Conservation (phyloP, 2,797 vertebrate genomes). For the Dermochelys coriacea region DNA sequence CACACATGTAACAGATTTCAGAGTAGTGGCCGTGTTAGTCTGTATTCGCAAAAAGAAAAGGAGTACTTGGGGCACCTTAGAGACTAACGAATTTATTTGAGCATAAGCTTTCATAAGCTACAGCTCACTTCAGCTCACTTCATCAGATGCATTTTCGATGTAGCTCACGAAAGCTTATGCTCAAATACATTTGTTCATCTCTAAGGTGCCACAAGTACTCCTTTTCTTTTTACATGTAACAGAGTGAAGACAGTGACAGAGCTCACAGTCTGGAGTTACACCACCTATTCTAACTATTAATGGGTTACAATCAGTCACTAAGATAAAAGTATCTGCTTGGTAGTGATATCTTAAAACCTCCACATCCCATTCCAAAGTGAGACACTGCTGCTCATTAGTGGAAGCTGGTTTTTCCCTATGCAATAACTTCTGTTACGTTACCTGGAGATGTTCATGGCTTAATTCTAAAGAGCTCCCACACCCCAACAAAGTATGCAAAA, state of each 20-base stretch:
- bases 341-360: background rate
- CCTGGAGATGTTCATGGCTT: background rate
- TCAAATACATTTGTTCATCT: no score
- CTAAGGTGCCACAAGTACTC: no score
- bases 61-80: no score
- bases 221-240: no score
- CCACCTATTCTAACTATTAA: background rate
- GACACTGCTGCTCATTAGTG: background rate
- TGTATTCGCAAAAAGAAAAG: no score
- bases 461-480: background rate
- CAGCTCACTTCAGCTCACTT: no score
- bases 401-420: background rate
- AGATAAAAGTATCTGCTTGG: background rate
- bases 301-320: rapidly evolving
- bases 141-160: no score
- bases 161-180: no score
- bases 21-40: no score
- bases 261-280: background rate
- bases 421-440: background rate
- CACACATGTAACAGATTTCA: background rate
- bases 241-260: background rate
- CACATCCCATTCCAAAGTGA: background rate
- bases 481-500: background rate
- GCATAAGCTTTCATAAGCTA: no score
- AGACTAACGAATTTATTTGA: no score